Conservation (phyloP, 1,140 invertebrate species). For the Notospermus geniculatus region DNA sequence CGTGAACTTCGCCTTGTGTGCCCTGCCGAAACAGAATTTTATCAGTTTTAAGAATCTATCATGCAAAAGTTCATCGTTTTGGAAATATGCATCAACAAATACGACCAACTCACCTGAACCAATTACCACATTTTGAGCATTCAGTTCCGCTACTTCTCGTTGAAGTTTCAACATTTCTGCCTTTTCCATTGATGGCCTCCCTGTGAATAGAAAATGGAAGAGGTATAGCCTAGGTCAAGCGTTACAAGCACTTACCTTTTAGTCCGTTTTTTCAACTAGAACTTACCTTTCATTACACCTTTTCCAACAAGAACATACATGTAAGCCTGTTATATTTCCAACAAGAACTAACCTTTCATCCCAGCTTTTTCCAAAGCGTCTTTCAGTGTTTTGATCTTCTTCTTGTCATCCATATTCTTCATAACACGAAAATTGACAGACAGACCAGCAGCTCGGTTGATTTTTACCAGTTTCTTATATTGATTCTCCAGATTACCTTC, state of each 20-base stretch:
- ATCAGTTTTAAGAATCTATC: too few species aligned
- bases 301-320: neutral
- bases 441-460: too few species aligned
- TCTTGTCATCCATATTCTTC: neutral
- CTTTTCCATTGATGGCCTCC: constrained; percentile 4
- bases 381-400: constrained; percentile 1
- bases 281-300: too few species aligned
- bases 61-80: neutral
- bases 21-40: too few species aligned
- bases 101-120: constrained; percentile 3
- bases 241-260: neutral
- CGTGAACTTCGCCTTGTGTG: too few species aligned
- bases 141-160: constrained; percentile 7
- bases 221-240: neutral
- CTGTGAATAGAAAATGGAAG: neutral
- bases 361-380: constrained; percentile 8
- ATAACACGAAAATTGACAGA: too few species aligned
- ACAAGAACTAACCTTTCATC: constrained; percentile 10
- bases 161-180: constrained; percentile 2
- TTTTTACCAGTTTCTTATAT: too few species aligned
- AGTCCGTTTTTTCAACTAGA: too few species aligned
- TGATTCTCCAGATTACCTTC: too few species aligned
- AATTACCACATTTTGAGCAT: neutral
- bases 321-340: neutral
- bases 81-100: neutral